Conservation (phyloP, 2,888 invertebrate genomes). For the Penaeus monodon region DNA sequence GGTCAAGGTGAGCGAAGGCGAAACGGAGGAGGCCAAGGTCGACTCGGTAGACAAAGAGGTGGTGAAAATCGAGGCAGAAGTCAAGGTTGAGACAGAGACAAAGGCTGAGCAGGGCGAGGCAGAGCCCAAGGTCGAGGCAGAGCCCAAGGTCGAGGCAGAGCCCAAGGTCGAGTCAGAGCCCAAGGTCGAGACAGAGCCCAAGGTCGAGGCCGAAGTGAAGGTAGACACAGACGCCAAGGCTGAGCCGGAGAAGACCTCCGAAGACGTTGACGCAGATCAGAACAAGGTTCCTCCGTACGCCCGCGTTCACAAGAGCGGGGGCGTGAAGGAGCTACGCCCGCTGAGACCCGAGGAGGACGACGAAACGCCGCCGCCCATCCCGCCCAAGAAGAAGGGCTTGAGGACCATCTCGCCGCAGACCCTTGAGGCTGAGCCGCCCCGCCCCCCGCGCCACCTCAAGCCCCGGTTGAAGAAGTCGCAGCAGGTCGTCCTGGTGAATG, state of each 20-base stretch:
- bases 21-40: not conserved
- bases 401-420: conserved; percentile 46
- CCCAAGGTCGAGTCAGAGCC: not conserved
- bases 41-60: not conserved
- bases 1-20: not conserved
- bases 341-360: conserved; percentile 22
- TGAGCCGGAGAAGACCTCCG: not conserved
- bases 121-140: not conserved
- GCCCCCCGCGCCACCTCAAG: conserved; percentile 56
- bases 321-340: conserved; percentile 46
- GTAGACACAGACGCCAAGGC: not conserved
- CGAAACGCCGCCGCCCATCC: conserved; percentile 59
- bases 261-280: not conserved
- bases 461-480: conserved; percentile 19
- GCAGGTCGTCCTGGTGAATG: conserved; percentile 30
- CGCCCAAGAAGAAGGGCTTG: conserved; percentile 61
- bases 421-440: conserved; percentile 33
- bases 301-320: conserved; percentile 43
- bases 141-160: not conserved
- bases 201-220: not conserved
- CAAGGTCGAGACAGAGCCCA: not conserved
- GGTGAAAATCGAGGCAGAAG: not conserved
- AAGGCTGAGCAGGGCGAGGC: not conserved
- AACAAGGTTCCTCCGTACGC: conserved; percentile 50
- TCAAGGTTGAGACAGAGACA: not conserved